Evolutionary conservation across 2,797 vertebrate species (phyloP), one percentile per base, ranked within the genome.

Genomic region (Enteromius viviparus): DNA sequence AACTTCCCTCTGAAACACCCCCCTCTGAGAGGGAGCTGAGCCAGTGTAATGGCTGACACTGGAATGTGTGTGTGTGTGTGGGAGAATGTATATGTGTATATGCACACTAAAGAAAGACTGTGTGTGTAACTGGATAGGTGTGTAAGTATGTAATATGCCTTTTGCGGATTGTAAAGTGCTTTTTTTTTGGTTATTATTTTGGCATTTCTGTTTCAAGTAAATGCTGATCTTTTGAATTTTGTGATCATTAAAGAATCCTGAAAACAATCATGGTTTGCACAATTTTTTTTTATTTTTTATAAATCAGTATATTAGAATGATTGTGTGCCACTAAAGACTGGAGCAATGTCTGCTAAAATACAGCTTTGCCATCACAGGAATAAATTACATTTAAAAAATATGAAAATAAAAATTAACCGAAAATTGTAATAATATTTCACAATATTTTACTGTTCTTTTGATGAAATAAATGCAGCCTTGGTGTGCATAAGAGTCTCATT

Each of bases 1-100:
- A 72, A 62, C 34, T 70, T 60, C 58, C 42, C 70, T 68, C 40
- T 85, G 26, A 49, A 60, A 49, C 47, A 65, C 3, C 65, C 65
- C 64, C 82, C 45, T 21, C 40, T 10, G 70, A 71, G 55, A 62
- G 21, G 66, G 29, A 80, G 40, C 51, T 49, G 65, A 81, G 78
- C 64, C 71, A 11, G 45, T 68, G 76, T 75, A 71, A 71, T 68
- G 55, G 60, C 45, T 69, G 58, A 80, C 75, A 47, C 64, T 81
- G 84, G 79, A 71, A 65, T 85, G 65, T 32, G 62, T 62, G 49
- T 37, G 26, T 45, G 15, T 21, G 64, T 34, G 17, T 42, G n/a
- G 10, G 66, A 68, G 21, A 68, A 42, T 68, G 21, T 42, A 19
- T 37, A 23, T 37, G 45, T 68, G 34, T 42, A 6, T 78, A 37